Conservation (phyloP, 1,140 invertebrate species). For the Dreissena polymorpha region DNA sequence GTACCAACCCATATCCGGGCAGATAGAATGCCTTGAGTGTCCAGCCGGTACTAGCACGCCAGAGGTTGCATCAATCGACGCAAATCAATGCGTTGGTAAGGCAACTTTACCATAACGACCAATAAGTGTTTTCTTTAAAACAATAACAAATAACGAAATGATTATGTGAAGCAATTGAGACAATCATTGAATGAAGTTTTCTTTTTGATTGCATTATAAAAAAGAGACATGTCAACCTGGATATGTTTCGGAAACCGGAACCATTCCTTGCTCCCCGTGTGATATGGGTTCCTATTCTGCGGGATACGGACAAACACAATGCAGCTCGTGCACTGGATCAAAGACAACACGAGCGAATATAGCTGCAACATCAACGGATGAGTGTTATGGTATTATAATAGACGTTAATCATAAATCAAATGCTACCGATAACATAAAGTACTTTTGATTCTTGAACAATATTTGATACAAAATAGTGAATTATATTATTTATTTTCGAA, state of each 20-base stretch:
- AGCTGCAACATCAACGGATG: neutral
- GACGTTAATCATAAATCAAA: too few species aligned
- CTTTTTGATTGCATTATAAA: too few species aligned
- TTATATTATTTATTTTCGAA: neutral
- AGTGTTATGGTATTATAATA: neutral
- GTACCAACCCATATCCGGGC: constrained; percentile 5
- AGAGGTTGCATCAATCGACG: too few species aligned
- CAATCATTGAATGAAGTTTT: too few species aligned
- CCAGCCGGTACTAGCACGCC: constrained; percentile 17
- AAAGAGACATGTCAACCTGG: neutral
- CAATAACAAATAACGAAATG: too few species aligned
- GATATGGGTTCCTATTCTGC: neutral
- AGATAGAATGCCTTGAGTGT: constrained; percentile 11
- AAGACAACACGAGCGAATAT: neutral
- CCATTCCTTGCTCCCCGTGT: neutral
- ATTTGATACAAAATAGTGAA: neutral
- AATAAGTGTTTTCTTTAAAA: too few species aligned
- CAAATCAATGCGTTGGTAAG: too few species aligned
- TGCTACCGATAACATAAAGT: too few species aligned
- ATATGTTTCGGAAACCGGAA: neutral
- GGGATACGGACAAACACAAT: neutral
- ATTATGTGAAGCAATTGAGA: too few species aligned
- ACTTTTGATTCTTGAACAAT: neutral
- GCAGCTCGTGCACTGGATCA: neutral
- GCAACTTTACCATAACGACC: too few species aligned